Evolutionary conservation across 2,888 invertebrate species (phyloP).

Genomic region (Oscheius myriophilus): DNA sequence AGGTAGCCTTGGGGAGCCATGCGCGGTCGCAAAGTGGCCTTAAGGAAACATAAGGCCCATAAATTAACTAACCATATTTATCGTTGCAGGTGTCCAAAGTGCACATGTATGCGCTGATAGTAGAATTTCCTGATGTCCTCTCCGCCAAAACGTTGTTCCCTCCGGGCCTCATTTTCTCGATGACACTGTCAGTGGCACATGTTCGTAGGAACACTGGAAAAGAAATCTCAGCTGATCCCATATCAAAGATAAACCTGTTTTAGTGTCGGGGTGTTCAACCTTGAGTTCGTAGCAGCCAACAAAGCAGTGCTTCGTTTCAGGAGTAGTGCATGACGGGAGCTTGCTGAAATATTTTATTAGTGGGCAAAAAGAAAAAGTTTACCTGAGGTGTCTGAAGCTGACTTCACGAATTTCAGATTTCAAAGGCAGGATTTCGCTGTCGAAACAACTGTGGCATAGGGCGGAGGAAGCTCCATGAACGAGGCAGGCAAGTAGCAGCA

Average conservation of each 20-base stretch:
- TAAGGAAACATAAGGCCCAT: no score
- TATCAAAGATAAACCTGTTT: neutral
- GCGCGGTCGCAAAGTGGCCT: no score
- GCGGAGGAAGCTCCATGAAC: neutral
- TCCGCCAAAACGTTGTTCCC: conserved; percentile 11
- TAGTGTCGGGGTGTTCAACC: neutral
- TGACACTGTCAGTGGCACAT: conserved; percentile 21
- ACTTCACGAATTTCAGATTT: neutral
- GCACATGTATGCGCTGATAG: conserved; percentile 16
- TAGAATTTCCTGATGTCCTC: neutral
- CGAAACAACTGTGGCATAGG: neutral
- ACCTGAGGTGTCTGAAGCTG: neutral
- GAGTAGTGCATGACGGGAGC: neutral
- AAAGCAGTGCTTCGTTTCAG: neutral
- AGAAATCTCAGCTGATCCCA: no score
- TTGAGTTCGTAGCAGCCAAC: conserved; percentile 2
- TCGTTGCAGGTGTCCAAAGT: conserved; percentile 12
- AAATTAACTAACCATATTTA: neutral
- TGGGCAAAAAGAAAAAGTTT: neutral
- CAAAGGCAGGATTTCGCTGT: neutral
- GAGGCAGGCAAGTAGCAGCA: no score
- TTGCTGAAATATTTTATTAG: no score
- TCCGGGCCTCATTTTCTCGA: neutral
- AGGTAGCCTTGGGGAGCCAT: no score
- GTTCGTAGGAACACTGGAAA: conserved; percentile 9